Evolutionary conservation across 2,113 vertebrate species (phyloP), one percentile per base, ranked within the genome.

Genomic region (Scopus umbretta): DNA sequence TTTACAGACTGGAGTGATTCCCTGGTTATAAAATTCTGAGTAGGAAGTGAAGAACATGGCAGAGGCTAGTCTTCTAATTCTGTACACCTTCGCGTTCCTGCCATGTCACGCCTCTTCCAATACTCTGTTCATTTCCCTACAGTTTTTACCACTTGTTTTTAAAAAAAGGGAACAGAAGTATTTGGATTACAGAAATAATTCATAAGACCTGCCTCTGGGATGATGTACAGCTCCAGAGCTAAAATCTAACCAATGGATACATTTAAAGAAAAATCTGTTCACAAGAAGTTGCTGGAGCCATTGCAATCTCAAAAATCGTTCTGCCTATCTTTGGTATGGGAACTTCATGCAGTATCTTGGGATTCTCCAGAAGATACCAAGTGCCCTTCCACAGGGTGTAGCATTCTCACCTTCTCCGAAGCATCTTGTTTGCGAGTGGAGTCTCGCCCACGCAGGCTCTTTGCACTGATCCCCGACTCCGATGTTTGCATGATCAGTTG

Each of bases 401-500:
- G 62, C 80, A 40, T 80, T 94, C 98, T 98, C 98, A 99, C 99
- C 99, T 99, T 99, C 98, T 99, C 99, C 1, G 99, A 99, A 68
- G 99, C 98, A 98, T 99, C 99, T 86, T 99, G 99, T 89, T 99
- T 99, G 75, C 99, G 98, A 71, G 98, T 99, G 68, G 99, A 99
- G 97, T 99, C 99, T 92, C 99, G 98, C 56, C 99, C 99, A 40
- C 99, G 99, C 92, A 99, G 98, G 98, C 99, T 99, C 98, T 99
- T 99, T 97, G 99, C 99, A 89, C 99, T 99, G 98, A 99, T 99
- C 93, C 99, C 99, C 18, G 99, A 99, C 97, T 99, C 99, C 1
- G 99, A 99, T 19, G 99, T 99, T 97, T 99, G 99, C 99, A 99
- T 99, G 96, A 99, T 99, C 97, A 99, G 98, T 59, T 99, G 99